Evolutionary conservation across 2,113 vertebrate genomes (phyloP), one percentile per base, ranked within the genome.

Genomic region (Apteryx owenii): DNA sequence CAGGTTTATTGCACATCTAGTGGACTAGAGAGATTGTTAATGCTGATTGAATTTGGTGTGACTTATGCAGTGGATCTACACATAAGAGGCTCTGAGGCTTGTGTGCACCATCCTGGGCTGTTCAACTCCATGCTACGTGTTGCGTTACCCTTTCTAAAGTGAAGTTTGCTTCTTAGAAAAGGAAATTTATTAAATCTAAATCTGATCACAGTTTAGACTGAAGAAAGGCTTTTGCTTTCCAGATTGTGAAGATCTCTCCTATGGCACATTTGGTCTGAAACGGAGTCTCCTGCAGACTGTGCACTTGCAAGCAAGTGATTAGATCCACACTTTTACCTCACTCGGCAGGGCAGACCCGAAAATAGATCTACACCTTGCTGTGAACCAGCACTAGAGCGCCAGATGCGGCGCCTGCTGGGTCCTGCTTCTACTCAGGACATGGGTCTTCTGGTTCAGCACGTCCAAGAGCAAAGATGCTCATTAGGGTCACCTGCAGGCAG

Each of bases 401-500:
- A 77, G 13, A 10, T 5, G 4, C n/a, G 38, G n/a, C 25, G 33
- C 7, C 0, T 0, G 23, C 31, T 42, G 36, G 2, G 28, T 80
- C 28, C 76, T 92, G 25, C 29, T 36, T 68, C 22, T 79, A 1
- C 33, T 73, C 22, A 4, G 54, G 8, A 33, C 44, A 21, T 25
- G 28, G 9, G 25, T 36, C 38, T 79, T 85, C 29, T 38, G 40
- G 7, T 26, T 13, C 66, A 88, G 69, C 19, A 6, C 0, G 2
- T 36, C 31, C 21, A 48, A 65, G 62, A 62, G 16, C 33, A 69
- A 69, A 80, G 48, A 14, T 12, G 13, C 16, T 71, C 22, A 16
- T 72, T 42, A 29, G 10, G 25, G 5, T 65, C 29, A 58, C 8
- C 12, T 53, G 20, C 28, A 81, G 44, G 36, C 38, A 88, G 38